A percentile compares a stretch with the other conserved stretches of the same genome.
phyloP scores from a whole-genome alignment of 2,888 invertebrate genomes.

The Trissolcus brochymenae region DNA sequence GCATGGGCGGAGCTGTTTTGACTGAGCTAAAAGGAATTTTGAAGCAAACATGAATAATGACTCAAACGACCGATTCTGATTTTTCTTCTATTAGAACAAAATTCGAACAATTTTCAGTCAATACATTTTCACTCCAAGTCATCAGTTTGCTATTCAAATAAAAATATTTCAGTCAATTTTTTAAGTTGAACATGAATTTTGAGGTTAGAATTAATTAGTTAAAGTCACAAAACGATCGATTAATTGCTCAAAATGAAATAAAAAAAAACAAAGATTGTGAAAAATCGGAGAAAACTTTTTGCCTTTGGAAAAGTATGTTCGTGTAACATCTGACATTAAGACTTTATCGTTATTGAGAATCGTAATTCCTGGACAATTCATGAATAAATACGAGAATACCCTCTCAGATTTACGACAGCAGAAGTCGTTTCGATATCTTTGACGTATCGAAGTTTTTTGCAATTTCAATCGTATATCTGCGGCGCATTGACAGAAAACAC shows the following conservation, averaged over 20 bases:
- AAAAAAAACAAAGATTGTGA: neutral
- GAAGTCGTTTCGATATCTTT: slow-evolving; percentile 44
- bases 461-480: slow-evolving; percentile 37
- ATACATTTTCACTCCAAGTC: too few species aligned
- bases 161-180: too few species aligned
- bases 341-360: slow-evolving; percentile 36
- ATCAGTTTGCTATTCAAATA: too few species aligned
- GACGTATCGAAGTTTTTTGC: slow-evolving; percentile 42
- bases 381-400: slow-evolving; percentile 37
- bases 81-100: too few species aligned
- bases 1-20: slow-evolving; percentile 69
- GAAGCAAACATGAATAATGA: slow-evolving; percentile 29
- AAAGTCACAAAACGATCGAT: too few species aligned
- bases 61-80: neutral
- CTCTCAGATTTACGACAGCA: slow-evolving; percentile 38
- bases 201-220: too few species aligned
- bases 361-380: slow-evolving; percentile 45
- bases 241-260: too few species aligned
- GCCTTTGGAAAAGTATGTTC: too few species aligned
- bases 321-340: slow-evolving; percentile 7
- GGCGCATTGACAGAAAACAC: slow-evolving; percentile 22
- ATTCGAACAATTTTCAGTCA: too few species aligned
- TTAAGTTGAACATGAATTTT: too few species aligned
- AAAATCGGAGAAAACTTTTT: neutral
- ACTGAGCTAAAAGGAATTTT: slow-evolving; percentile 60